phyloP scores from a whole-genome alignment of 2,113 vertebrate species.

The Tachuris rubrigastra region DNA sequence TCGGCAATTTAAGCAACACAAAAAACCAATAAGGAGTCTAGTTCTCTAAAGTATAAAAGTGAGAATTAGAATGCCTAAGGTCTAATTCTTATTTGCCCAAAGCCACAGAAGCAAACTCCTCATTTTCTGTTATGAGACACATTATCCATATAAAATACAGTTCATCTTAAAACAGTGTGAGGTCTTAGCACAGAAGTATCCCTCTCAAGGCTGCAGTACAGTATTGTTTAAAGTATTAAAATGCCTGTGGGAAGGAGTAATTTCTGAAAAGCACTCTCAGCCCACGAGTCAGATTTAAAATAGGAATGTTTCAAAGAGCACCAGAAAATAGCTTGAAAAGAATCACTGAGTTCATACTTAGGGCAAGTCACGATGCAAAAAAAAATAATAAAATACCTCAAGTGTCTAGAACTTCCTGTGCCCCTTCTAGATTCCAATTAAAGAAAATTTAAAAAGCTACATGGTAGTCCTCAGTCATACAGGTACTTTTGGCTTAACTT shows the following conservation, averaged over 20 bases:
- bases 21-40: neutral
- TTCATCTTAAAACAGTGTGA: neutral
- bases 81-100: neutral
- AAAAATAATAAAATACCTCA: neutral
- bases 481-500: neutral
- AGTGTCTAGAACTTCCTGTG: neutral
- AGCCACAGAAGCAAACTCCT: neutral
- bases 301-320: slow-evolving; percentile 1
- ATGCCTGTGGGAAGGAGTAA: slow-evolving; percentile 44
- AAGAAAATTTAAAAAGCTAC: neutral
- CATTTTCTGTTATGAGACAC: neutral
- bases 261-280: slow-evolving; percentile 13
- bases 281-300: slow-evolving; percentile 34
- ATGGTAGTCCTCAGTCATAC: neutral
- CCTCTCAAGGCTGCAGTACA: neutral
- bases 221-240: slow-evolving; percentile 47
- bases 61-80: neutral
- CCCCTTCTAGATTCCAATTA: neutral
- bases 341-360: neutral
- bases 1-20: neutral
- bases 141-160: neutral
- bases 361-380: slow-evolving; percentile 13
- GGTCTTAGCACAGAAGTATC: neutral
- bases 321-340: slow-evolving; percentile 1
- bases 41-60: neutral